Base-by-base conservation (phyloP, 2,888 invertebrate species). In the Hedychridium roseum region DNA sequence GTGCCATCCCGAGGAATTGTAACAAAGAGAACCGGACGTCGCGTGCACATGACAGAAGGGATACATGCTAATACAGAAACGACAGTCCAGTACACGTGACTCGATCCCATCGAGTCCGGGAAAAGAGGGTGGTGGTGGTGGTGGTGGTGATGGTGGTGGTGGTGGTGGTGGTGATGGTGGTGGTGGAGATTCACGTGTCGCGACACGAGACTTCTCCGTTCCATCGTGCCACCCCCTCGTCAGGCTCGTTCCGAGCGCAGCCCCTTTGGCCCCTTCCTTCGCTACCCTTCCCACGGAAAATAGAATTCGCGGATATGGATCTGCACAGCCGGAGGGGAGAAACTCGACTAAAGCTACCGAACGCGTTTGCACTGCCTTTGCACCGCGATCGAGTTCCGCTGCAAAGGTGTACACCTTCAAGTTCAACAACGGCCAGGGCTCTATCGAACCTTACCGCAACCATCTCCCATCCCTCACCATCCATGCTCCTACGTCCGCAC, bases 81-180 rank as follows among this genome's bases (percentile, higher is more conserved):
- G 50, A 59, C 66, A 66, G 66, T 60, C 48, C 11, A 20, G 51
- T 66, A 61, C 68, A 68, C 68, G 70, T 68, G 67, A 68, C 66
- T 57, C 32, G 34, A 52, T 23, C 23, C 40, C 41, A 43, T 40
- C n/a, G 38, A 43, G 32, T 34, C 44, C 11, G 32, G 3, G 32
- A 12, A 3, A 9, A 20, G 53, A 54, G 52, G 50, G 50, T 52
- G n/a, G n/a, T n/a, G 3, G 27, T 2, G 27, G 27, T 12, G 23
- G 5, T 9, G 9, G 5, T 23, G 23, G 9, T 9, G 23, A 23
- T 9, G 5, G n/a, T n/a, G n/a, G n/a, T n/a, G n/a, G n/a, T n/a
- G n/a, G 23, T 9, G 23, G 5, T 4, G 9, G 5, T 9, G 5
- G 4, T 7, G n/a, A 27, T 9, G 27, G 27, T 27, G 27, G 5